Base-by-base conservation (phyloP, 2,888 invertebrate species). In the Volucella inanis region DNA sequence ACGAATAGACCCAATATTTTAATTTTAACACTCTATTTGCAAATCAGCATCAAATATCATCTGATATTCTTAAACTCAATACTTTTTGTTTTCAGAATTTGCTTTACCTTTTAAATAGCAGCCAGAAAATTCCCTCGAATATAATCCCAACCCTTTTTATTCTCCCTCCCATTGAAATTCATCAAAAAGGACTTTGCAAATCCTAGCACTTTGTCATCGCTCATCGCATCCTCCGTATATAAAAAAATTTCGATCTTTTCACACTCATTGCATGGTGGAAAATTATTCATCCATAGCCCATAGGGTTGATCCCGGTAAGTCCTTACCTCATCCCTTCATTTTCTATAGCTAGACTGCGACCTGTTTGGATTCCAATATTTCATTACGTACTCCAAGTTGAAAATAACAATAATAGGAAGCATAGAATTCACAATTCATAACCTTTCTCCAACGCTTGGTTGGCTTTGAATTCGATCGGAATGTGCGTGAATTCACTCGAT, bases 401-500 rank as follows among this genome's bases (percentile, higher is more conserved):
- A 57, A 47, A 62, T 55, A 76, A 71, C 31, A 31, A 31, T 68
- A 80, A 80, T 67, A 71, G 75, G 68, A 75, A 62, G 18, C 61
- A 57, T 64, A 62, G 39, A 61, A 80, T 59, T 65, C 67, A 78
- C 47, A 80, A 80, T 85, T 85, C 85, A 85, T 81, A 81, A 77
- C 76, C 81, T 62, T 72, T 62, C 67, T 50, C 47, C 18, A 59
- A 62, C 50, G 84, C 65, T 85, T 80, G 71, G 76, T 57, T 85
- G 80, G 61, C 18, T 72, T 72, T 72, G 47, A 81, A 85, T 85
- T 67, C 85, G 68, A 81, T 81, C 72, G 85, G 85, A 85, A 85
- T 85, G 85, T 85, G 85, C 85, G 85, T 85, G 85, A 81, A 85
- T 81, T 85, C 85, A 81, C 85, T 85, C 85, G 85, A 85, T 85